These are phyloP conservation scores for Plecturocebus donacophilus DNA, from an alignment of 2,113 vertebrate species.

Conservation along the genomic window DNA sequence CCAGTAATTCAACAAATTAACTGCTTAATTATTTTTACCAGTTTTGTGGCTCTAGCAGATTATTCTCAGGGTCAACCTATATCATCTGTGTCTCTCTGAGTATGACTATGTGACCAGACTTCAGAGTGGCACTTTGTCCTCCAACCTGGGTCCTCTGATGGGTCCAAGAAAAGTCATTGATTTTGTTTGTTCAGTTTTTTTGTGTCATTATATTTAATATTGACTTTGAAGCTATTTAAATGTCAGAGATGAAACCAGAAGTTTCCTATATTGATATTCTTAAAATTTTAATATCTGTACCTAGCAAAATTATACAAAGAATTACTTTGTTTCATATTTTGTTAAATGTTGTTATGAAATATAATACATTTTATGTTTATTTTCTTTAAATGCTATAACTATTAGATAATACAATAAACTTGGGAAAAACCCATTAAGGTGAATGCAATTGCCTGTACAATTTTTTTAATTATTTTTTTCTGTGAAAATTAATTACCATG, in stretches of 20 bases:
- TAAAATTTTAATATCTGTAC: conserved; percentile 77
- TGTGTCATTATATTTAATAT: not conserved
- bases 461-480: conserved; percentile 1
- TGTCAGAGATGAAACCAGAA: not conserved
- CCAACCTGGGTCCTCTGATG: not conserved
- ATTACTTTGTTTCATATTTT: conserved; percentile 51
- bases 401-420: conserved; percentile 47
- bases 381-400: not conserved
- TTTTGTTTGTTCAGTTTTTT: not conserved
- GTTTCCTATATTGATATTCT: conserved; percentile 35
- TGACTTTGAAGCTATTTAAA: not conserved
- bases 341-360: conserved; percentile 69
- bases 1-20: not conserved
- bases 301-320: conserved; percentile 55
- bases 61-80: not conserved
- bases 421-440: not conserved
- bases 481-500: not conserved
- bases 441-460: not conserved
- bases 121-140: not conserved
- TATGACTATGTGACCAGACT: not conserved
- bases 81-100: not conserved
- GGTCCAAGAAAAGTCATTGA: not conserved
- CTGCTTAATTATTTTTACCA: not conserved
- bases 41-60: not conserved
- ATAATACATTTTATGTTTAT: not conserved